Evolutionary conservation across 2,888 invertebrate species (phyloP), one percentile per base, ranked within the genome.

Genomic region (Phyto melanocephala): DNA sequence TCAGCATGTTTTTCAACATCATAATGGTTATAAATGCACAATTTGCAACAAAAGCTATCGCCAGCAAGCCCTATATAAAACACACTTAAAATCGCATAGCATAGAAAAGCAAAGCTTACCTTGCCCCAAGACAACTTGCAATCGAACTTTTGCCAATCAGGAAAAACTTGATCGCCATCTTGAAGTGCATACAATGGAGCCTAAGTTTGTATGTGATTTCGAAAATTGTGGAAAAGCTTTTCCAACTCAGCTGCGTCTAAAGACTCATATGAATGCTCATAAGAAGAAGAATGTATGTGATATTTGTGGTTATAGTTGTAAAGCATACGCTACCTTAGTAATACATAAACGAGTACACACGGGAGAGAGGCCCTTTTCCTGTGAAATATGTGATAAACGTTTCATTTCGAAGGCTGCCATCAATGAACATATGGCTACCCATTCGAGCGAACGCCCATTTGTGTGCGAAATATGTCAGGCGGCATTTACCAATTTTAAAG

Each of bases 261-360:
- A 85, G n/a, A 86, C 84, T 24, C 89, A 89, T 60, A 83, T 80
- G 45, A 85, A 86, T 24, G 84, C 85, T 7, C 89, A 89, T 42
- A 85, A 87, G 11, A 87, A 86, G 76, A 87, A 87, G 88, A 87
- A 87, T 11, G 85, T 89, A 0, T 89, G 89, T 68, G 89, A 89
- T 65, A 86, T 86, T 33, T 89, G 89, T 15, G 89, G 83, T 6
- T 81, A 60, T 37, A n/a, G 40, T 1, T 79, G 75, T 56, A 63
- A 81, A 2, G 80, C 80, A 20, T 65, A 72, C 7, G 76, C 77
- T n/a, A 80, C 78, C 13, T 63, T 85, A 22, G 50, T 81, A 1
- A 70, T 81, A 37, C 85, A 85, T 37, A 78, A 83, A 40, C 80
- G 85, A 11, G 72, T 79, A 4, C 85, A 85, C 28, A 13, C 70